Evolutionary conservation across 2,888 invertebrate genomes (phyloP).

Genomic region (Cetonia aurata): DNA sequence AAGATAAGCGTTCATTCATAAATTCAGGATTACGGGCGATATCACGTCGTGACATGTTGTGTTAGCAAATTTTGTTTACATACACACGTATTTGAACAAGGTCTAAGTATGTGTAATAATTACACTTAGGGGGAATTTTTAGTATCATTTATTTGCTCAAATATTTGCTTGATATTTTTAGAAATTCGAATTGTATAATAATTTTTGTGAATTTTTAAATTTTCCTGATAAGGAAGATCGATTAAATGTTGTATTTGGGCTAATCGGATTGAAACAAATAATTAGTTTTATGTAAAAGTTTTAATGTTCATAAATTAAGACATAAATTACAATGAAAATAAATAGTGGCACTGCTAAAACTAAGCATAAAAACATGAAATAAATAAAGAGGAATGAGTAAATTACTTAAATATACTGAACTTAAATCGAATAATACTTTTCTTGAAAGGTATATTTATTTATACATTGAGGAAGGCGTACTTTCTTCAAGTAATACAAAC

Average conservation of each 20-base stretch:
- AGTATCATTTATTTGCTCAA: too few species aligned
- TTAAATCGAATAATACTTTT: conserved; percentile 40
- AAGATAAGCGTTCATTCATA: conserved; percentile 24
- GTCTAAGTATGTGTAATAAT: too few species aligned
- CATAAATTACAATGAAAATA: conserved; percentile 38
- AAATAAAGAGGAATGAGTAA: conserved; percentile 33
- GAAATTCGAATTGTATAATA: too few species aligned
- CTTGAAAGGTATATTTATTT: conserved; percentile 23
- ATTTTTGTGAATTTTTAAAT: too few species aligned
- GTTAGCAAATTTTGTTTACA: conserved; percentile 6
- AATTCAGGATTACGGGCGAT: neutral
- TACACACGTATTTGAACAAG: too few species aligned
- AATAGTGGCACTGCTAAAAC: conserved; percentile 22
- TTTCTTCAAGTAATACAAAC: neutral
- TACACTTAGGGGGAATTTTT: too few species aligned
- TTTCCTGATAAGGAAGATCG: too few species aligned
- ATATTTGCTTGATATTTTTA: too few species aligned
- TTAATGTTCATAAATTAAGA: conserved; percentile 26
- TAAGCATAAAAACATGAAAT: conserved; percentile 26
- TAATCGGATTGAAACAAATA: neutral
- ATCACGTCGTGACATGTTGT: conserved; percentile 17
- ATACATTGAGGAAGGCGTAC: conserved; percentile 8
- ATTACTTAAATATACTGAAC: conserved; percentile 30
- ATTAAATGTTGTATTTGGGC: neutral
- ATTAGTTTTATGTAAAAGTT: neutral